These are phyloP conservation scores for Phylloscopus trochiloides DNA, from an alignment of 2,113 vertebrate species.

Conservation along the genomic window DNA sequence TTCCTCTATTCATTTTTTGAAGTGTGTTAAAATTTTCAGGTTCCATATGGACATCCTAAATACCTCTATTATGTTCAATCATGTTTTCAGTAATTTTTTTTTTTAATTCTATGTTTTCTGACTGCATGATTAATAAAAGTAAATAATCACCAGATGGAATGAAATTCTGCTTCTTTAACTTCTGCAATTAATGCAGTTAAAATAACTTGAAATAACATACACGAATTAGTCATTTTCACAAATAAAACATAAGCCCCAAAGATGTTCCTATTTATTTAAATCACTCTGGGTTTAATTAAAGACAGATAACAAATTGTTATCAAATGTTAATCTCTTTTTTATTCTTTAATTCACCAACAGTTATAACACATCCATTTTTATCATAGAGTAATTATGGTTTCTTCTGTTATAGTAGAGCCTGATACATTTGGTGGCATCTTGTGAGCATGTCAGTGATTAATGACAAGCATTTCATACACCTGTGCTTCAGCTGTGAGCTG, in stretches of 20 bases:
- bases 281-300: neutral
- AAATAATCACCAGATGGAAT: conserved; percentile 39
- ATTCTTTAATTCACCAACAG: neutral
- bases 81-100: neutral
- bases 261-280: neutral
- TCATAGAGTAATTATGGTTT: neutral
- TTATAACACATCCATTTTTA: neutral
- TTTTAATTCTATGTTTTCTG: neutral
- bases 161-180: neutral
- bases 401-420: neutral
- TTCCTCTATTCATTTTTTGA: neutral
- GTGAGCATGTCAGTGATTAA: neutral
- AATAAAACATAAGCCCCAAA: neutral
- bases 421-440: neutral
- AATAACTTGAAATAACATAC: neutral
- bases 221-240: neutral
- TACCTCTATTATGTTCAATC: neutral
- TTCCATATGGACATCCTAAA: neutral
- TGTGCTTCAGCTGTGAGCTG: neutral
- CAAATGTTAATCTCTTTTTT: neutral
- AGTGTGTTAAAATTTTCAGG: neutral
- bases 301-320: neutral
- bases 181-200: neutral
- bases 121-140: neutral
- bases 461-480: neutral